Evolutionary conservation across 2,888 invertebrate genomes (phyloP).

Genomic region (Caenorhabditis japonica): DNA sequence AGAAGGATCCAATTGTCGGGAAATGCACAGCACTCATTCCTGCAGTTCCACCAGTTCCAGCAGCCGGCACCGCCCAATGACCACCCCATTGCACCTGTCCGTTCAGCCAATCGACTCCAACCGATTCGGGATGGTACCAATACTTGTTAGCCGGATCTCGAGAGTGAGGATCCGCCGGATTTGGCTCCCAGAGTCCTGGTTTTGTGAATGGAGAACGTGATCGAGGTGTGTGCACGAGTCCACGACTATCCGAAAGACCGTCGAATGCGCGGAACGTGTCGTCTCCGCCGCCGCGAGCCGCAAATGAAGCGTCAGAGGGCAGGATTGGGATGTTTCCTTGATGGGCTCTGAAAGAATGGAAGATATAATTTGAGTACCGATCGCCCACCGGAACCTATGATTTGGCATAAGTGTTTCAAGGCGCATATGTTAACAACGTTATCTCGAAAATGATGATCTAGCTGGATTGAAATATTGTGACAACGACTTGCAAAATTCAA

Average conservation of each 20-base stretch:
- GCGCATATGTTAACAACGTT: too few species aligned
- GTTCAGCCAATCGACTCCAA: constrained; percentile 67
- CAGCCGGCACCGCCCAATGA: constrained; percentile 69
- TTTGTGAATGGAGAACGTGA: constrained; percentile 67
- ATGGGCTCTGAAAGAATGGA: constrained; percentile 28
- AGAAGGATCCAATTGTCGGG: constrained; percentile 62
- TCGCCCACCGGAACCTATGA: too few species aligned
- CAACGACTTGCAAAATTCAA: too few species aligned
- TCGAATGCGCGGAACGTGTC: constrained; percentile 60
- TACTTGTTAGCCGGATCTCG: constrained; percentile 70
- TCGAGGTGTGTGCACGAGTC: constrained; percentile 60
- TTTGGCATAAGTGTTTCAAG: too few species aligned
- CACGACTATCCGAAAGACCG: constrained; percentile 60
- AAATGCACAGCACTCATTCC: constrained; percentile 63
- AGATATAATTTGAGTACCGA: too few species aligned
- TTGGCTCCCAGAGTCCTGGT: constrained; percentile 70
- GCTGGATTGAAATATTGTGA: too few species aligned
- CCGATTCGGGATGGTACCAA: constrained; percentile 65
- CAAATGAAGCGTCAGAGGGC: constrained; percentile 59
- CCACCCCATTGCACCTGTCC: constrained; percentile 67
- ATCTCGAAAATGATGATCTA: too few species aligned
- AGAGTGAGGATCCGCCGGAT: constrained; percentile 69
- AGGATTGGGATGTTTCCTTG: constrained; percentile 60
- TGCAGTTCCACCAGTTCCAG: constrained; percentile 63
- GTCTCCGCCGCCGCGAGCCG: constrained; percentile 41